Evolutionary conservation across 2,888 invertebrate genomes (phyloP), one percentile per base, ranked within the genome.

Genomic region (Epirrhoe tristata): DNA sequence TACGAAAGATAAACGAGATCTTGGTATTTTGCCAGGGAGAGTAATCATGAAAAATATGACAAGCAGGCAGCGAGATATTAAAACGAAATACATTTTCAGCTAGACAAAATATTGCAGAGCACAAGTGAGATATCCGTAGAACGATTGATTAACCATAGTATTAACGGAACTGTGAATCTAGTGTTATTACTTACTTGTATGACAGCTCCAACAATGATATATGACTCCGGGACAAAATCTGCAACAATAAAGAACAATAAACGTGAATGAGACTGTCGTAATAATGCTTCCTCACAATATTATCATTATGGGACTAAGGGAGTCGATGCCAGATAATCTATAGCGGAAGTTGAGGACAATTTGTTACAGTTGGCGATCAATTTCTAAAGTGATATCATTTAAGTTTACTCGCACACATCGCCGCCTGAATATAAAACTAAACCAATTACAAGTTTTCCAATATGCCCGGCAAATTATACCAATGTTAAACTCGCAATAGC

Each of bases 381-480:
- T 79, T 82, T 73, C 77, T 81, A 85, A 64, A 84, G 81, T 82
- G 82, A 84, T 88, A 86, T 86, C 78, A 85, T 85, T 87, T 83
- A 86, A 88, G 87, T 87, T 87, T 78, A 74, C 60, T 66, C 65
- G 78, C 84, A 85, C 85, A 87, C 83, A 88, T 84, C 80, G 79
- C 79, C 74, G 77, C 78, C 79, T 84, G 84, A 88, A 89, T 87
- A 90, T 88, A 90, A 91, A 90, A 91, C 87, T 89, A 89, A 91
- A 89, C 84, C 89, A 91, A 91, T 91, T 90, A 90, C 87, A 91
- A 91, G 90, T 91, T 90, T 91, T 88, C 89, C 89, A 90, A 90
- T 90, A 90, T 87, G 87, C 84, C 84, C 80, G 81, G 88, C 82
- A 87, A 88, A 90, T 91, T 89, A 90, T 90, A 88, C 84, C 86